Base-by-base conservation (phyloP, 1,140 invertebrate species). In the Lysiphlebus fabarum region DNA sequence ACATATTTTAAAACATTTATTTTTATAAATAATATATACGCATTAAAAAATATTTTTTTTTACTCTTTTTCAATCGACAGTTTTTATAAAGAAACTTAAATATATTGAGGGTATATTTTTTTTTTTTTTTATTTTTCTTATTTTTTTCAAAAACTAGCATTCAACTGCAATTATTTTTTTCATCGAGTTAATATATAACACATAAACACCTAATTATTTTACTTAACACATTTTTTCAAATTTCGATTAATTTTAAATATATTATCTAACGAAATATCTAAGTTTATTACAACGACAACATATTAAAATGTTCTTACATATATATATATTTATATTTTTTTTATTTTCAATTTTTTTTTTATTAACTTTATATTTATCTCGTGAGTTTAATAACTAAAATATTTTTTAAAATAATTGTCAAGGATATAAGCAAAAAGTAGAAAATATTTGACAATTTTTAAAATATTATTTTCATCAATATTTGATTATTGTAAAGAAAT, bases 131-230 rank as follows among this genome's bases (percentile, higher is more conserved):
- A 8, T 40, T 40, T 40, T 40, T 40, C 38, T 3, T 48, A 33
- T 45, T 43, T 41, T 37, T 54, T 34, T 37, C 36, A 54, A 48
- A 54, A 59, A 51, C 58, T 54, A 59, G 58, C 51, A 48, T 37
- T 53, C n/a, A 26, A 44, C 48, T 54, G n/a, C n/a, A n/a, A n/a
- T 37, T 34, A 49, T 37, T 43, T 44, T 38, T 38, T 37, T 56
- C 37, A 37, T 34, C 34, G 47, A 7, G 40, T 58, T 41, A 26
- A 38, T 12, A 44, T 44, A 54, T 51, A 40, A 48, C 44, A 54
- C 44, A 33, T 56, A 59, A 56, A 57, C 45, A 40, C 45, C 56
- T 59, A 63, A 59, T 59, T 62, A 58, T 55, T 26, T 26, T 26
- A 55, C 60, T 62, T 58, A 59, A 38, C 49, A 51, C 49, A 51